Conservation (phyloP, 2,888 invertebrate genomes). For the Priocnemis perturbator region DNA sequence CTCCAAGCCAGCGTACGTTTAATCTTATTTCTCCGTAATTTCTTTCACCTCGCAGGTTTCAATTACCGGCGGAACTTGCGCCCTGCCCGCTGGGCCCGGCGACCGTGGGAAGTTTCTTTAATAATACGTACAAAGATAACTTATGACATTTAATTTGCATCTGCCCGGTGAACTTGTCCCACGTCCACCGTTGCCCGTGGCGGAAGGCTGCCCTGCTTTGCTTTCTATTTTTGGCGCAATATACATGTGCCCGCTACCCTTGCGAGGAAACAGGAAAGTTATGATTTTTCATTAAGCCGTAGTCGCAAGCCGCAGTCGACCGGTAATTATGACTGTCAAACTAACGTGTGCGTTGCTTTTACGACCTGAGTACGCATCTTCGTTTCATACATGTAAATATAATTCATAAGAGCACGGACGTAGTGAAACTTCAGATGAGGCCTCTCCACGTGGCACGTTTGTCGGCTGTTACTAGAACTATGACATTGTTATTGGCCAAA, state of each 20-base stretch:
- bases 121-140: slow-evolving; percentile 18
- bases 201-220: slow-evolving; percentile 34
- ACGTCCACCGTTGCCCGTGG: slow-evolving; percentile 7
- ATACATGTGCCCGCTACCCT: not conserved
- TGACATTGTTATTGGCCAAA: too few species aligned
- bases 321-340: too few species aligned
- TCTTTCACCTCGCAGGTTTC: not conserved
- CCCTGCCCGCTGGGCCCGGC: not conserved
- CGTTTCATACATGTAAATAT: too few species aligned
- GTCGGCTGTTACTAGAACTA: too few species aligned
- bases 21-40: not conserved
- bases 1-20: not conserved
- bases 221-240: slow-evolving; percentile 31
- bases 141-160: slow-evolving; percentile 37
- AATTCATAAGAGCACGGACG: too few species aligned
- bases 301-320: too few species aligned
- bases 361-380: too few species aligned
- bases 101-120: slow-evolving; percentile 3
- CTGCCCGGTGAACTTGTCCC: slow-evolving; percentile 23
- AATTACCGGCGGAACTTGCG: not conserved
- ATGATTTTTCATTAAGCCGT: not conserved
- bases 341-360: too few species aligned
- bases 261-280: not conserved
- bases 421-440: too few species aligned
- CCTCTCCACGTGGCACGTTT: too few species aligned